Percentiles rank a stretch among this genome's conserved stretches.
These are phyloP conservation scores for Heliconius congener DNA, from an alignment of 1,140 invertebrate species.

Conservation along the genomic window DNA sequence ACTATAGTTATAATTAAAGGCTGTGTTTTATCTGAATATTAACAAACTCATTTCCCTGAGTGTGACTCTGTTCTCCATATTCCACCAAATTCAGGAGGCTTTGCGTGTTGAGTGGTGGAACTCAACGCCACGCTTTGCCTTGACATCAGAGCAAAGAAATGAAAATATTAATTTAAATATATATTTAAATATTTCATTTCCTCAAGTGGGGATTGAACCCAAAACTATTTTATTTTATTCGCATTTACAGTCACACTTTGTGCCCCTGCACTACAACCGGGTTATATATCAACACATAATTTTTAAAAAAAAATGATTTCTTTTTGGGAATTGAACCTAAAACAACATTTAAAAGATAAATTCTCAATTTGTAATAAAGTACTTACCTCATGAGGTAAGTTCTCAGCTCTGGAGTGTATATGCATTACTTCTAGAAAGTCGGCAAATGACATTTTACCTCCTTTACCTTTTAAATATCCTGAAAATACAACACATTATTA, in stretches of 20 bases:
- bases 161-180: too few relatives aligned
- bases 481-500: conserved; percentile 28
- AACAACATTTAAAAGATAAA: too few relatives aligned
- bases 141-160: too few relatives aligned
- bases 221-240: not conserved
- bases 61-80: too few relatives aligned
- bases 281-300: not conserved
- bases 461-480: conserved; percentile 92
- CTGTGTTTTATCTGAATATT: not conserved
- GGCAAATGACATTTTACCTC: conserved; percentile 96
- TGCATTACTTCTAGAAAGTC: conserved; percentile 98
- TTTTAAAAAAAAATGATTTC: too few relatives aligned
- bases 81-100: too few relatives aligned
- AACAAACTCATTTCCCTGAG: too few relatives aligned
- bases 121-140: too few relatives aligned
- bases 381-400: conserved; percentile 92
- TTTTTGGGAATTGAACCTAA: too few relatives aligned
- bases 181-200: too few relatives aligned
- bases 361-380: not conserved
- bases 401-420: conserved; percentile 92
- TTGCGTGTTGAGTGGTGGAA: too few relatives aligned
- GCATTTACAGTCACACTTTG: not conserved
- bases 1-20: too few relatives aligned
- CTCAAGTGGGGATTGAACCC: not conserved
- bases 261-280: not conserved